A percentile compares a stretch with the other conserved stretches of the same genome.
phyloP scores from a whole-genome alignment of 2,113 vertebrate genomes.

The Ceratotherium simum region DNA sequence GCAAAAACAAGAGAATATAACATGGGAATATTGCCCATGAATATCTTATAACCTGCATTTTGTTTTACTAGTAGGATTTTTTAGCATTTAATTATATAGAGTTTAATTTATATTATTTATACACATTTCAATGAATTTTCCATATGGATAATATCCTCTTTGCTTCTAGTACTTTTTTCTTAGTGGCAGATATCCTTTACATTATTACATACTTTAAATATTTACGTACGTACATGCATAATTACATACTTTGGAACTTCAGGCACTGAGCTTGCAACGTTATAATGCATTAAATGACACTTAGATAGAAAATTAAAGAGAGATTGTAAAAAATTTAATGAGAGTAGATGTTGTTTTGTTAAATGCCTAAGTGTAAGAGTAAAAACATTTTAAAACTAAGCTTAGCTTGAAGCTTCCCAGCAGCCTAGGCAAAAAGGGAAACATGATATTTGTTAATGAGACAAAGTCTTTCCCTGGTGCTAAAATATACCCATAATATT shows the following conservation, averaged over 20 bases:
- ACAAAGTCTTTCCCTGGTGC: background rate
- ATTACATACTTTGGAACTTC: background rate
- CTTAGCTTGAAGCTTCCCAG: background rate
- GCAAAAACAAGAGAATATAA: background rate
- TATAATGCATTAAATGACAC: background rate
- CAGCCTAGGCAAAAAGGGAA: background rate
- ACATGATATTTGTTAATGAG: background rate
- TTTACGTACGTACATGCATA: background rate
- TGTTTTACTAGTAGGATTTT: background rate
- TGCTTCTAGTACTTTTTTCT: background rate
- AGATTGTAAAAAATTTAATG: background rate
- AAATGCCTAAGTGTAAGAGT: background rate
- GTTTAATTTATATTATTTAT: background rate
- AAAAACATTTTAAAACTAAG: background rate
- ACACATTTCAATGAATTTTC: background rate
- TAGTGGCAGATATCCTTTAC: background rate
- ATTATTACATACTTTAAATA: background rate
- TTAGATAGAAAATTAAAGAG: background rate
- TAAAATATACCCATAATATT: background rate
- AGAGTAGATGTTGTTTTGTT: background rate
- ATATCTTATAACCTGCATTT: background rate
- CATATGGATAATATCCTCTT: background rate
- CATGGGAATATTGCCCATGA: background rate
- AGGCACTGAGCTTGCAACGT: background rate
- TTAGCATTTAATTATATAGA: background rate